A percentile compares a stretch with the other conserved stretches of the same genome.
Conservation (phyloP, 92 coral and sea anemone species). For the Parazoanthus darwini region DNA sequence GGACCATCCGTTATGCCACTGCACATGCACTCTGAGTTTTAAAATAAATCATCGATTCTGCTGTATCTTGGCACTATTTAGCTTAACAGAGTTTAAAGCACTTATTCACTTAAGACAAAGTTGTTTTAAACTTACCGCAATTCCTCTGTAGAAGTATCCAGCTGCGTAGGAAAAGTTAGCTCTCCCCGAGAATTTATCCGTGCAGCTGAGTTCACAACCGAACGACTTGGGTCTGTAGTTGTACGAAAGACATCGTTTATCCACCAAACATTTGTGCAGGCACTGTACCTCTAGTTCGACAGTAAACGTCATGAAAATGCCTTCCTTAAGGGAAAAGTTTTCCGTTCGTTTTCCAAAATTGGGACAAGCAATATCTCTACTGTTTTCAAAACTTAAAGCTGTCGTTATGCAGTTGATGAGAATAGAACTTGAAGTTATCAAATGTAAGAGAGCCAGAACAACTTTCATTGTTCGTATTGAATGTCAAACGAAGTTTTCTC, state of each 20-base stretch:
- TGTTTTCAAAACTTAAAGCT: neutral
- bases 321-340: neutral
- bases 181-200: neutral
- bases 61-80: neutral
- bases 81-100: neutral
- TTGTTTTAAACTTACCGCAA: neutral
- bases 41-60: neutral
- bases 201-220: neutral
- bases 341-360: neutral
- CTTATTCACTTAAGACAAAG: neutral
- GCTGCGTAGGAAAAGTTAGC: neutral
- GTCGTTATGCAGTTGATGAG: neutral
- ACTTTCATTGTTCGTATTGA: neutral
- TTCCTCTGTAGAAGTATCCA: slow-evolving; percentile 11
- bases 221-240: neutral
- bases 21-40: no score
- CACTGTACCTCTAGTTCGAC: slow-evolving; percentile 1
- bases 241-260: slow-evolving; percentile 22
- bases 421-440: no score
- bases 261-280: neutral
- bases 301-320: neutral
- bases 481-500: no score
- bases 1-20: no score
- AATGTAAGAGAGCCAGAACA: neutral
- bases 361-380: neutral